Evolutionary conservation across 2,113 vertebrate genomes (phyloP).

Genomic region (Kryptolebias marmoratus): DNA sequence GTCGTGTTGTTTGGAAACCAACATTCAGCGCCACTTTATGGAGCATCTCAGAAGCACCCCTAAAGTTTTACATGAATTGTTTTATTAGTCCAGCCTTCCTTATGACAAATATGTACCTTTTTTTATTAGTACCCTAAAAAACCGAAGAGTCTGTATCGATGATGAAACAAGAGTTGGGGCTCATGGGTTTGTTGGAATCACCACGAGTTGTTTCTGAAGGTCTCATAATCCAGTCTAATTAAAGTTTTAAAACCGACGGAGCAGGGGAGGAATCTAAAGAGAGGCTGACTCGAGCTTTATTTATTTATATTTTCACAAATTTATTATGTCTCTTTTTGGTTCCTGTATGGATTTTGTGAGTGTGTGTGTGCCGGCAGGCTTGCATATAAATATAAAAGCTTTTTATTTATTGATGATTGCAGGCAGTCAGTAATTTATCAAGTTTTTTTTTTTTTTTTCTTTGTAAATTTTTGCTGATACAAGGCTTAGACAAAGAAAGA

Average conservation of each 20-base stretch:
- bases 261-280: constrained; percentile 6
- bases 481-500: not conserved
- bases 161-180: constrained; percentile 13
- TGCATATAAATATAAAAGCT: not conserved
- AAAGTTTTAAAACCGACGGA: constrained; percentile 43
- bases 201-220: constrained; percentile 13
- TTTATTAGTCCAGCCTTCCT: not conserved
- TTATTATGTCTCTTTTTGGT: not conserved
- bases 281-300: constrained; percentile 6
- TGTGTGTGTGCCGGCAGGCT: not conserved
- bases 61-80: not conserved
- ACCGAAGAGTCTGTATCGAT: constrained; percentile 25
- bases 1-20: too few relatives aligned
- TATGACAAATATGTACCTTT: not conserved
- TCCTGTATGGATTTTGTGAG: not conserved
- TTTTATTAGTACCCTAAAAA: constrained; percentile 20
- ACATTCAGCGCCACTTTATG: constrained; percentile 19
- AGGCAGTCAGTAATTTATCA: not conserved
- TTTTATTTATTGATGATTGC: constrained; percentile 4
- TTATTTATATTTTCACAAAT: not conserved
- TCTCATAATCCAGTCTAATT: constrained; percentile 33
- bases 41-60: constrained; percentile 8
- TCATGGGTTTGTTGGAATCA: constrained; percentile 25
- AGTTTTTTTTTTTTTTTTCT: constrained; percentile 5
- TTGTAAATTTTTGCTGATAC: not conserved